Evolutionary conservation across 2,113 vertebrate genomes (phyloP).

Genomic region (Hucho hucho): DNA sequence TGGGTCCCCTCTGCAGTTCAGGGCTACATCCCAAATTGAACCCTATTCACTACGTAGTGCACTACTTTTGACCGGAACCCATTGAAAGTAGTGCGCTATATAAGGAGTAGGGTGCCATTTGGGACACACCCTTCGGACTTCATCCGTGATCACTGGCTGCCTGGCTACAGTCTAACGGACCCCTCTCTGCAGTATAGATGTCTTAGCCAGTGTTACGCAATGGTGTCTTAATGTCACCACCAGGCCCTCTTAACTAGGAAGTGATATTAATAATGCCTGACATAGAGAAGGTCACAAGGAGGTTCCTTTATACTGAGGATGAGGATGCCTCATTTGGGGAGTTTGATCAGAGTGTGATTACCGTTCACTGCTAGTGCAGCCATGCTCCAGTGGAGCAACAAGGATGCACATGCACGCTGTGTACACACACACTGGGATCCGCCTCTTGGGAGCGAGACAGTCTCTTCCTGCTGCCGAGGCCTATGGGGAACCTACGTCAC

Average conservation of each 20-base stretch:
- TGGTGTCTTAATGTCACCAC: slow-evolving; percentile 21
- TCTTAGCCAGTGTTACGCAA: slow-evolving; percentile 28
- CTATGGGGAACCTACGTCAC: background rate
- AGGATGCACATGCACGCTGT: background rate
- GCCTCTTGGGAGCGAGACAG: slow-evolving; percentile 9
- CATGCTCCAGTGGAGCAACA: slow-evolving; percentile 9
- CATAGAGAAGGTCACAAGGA: slow-evolving; percentile 47
- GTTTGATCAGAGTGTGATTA: slow-evolving; percentile 35
- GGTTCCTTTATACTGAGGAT: slow-evolving; percentile 34
- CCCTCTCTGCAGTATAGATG: slow-evolving; percentile 5
- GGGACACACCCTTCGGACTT: background rate
- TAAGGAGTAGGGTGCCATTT: no score
- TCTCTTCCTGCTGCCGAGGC: slow-evolving; percentile 6
- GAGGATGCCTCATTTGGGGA: slow-evolving; percentile 38
- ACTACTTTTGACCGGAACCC: no score
- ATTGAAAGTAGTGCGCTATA: no score
- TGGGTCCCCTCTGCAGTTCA: no score
- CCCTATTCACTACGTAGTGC: no score
- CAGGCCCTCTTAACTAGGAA: slow-evolving; percentile 34
- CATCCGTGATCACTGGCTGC: background rate
- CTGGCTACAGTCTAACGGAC: background rate
- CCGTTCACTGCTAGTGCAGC: slow-evolving; percentile 23
- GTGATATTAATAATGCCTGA: slow-evolving; percentile 60
- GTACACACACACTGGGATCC: background rate
- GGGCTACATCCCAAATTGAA: no score